Conservation (phyloP, 2,797 vertebrate genomes). For the Carduelis carduelis region DNA sequence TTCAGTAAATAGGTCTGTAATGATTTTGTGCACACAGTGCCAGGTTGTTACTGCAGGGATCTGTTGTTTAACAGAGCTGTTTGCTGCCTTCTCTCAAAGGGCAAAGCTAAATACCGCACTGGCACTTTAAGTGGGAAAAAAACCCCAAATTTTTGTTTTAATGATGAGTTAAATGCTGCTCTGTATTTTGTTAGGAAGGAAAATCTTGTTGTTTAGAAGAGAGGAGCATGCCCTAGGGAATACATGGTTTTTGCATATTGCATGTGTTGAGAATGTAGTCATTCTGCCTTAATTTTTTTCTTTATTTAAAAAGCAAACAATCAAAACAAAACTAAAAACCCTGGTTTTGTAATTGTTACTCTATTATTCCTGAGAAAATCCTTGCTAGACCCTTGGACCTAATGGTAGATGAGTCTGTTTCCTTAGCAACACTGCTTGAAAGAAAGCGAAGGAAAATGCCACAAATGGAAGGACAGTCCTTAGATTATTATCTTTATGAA, state of each 20-base stretch:
- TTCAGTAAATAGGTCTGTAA: slow-evolving; percentile 25
- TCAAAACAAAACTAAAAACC: not conserved
- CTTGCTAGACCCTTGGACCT: not conserved
- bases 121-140: not conserved
- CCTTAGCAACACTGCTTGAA: slow-evolving; percentile 49
- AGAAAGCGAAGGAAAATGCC: not conserved
- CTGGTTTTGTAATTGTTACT: not conserved
- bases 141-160: not conserved
- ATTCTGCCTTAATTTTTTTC: not conserved
- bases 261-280: not conserved
- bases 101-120: not conserved
- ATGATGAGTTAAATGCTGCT: not conserved
- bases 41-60: slow-evolving; percentile 7
- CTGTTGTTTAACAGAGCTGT: slow-evolving; percentile 20
- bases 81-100: slow-evolving; percentile 26
- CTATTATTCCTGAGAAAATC: not conserved
- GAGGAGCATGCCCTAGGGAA: not conserved
- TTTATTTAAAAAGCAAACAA: not conserved
- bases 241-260: not conserved
- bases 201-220: not conserved
- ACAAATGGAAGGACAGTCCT: not conserved
- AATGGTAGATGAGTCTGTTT: not conserved
- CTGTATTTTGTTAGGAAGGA: not conserved
- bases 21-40: not conserved
- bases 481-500: not conserved